Percentiles rank a stretch among this genome's conserved stretches.
phyloP scores from a whole-genome alignment of 2,113 vertebrate genomes.

The Geococcyx californianus region DNA sequence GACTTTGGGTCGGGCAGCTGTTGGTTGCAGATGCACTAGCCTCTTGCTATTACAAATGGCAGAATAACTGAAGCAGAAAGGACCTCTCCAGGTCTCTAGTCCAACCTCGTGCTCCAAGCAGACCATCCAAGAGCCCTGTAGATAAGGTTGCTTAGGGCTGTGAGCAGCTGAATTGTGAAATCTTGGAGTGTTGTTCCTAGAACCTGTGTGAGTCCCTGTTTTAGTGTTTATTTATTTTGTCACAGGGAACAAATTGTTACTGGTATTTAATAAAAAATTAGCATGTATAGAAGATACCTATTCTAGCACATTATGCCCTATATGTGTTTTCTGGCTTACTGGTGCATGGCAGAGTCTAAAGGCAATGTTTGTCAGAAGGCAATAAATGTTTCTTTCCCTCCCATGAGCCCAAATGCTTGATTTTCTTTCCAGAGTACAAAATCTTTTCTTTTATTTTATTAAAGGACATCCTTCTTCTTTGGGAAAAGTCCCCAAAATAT shows the following conservation, averaged over 20 bases:
- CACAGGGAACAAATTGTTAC: not conserved
- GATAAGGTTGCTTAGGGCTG: not conserved
- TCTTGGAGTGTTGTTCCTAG: not conserved
- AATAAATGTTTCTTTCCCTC: not conserved
- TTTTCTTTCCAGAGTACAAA: not conserved
- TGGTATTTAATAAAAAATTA: not conserved
- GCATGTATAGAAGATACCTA: too few species aligned
- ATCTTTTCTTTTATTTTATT: not conserved
- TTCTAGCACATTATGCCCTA: not conserved
- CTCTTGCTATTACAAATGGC: not conserved
- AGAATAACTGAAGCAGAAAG: not conserved
- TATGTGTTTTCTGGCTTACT: not conserved
- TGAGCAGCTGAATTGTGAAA: not conserved
- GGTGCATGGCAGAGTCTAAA: not conserved
- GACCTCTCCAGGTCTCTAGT: not conserved
- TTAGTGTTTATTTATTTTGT: not conserved
- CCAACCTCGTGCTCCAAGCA: not conserved
- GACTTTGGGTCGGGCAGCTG: not conserved
- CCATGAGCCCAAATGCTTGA: not conserved
- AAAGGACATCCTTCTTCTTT: not conserved
- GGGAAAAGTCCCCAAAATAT: not conserved
- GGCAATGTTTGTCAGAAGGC: not conserved
- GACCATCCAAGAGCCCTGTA: not conserved
- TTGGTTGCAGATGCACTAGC: not conserved
- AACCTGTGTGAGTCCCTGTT: not conserved